Evolutionary conservation across 2,113 vertebrate genomes (phyloP).

Genomic region (Odocoileus hemionus): DNA sequence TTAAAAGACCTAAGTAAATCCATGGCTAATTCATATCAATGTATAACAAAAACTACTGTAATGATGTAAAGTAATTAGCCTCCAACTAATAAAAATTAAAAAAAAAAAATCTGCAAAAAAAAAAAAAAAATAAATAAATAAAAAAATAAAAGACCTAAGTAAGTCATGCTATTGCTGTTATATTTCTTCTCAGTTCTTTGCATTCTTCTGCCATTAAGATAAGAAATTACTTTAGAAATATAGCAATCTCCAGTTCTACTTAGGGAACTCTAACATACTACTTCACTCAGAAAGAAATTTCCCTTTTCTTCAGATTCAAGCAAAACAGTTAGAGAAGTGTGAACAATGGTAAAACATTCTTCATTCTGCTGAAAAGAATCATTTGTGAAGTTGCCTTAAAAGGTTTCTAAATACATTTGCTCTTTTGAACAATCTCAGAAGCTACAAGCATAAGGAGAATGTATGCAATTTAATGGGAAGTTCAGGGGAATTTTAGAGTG

Average conservation of each 20-base stretch:
- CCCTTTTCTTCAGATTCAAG: not conserved
- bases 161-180: not conserved
- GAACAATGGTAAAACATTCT: not conserved
- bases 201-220: not conserved
- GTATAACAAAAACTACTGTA: too few relatives aligned
- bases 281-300: not conserved
- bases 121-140: too few relatives aligned
- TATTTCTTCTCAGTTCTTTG: not conserved
- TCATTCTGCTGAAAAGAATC: not conserved
- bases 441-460: not conserved
- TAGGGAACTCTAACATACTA: not conserved
- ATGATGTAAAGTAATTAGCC: too few relatives aligned
- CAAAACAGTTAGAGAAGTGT: not conserved
- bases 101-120: too few relatives aligned
- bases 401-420: not conserved
- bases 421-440: not conserved
- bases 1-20: not conserved
- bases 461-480: not conserved
- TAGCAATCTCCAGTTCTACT: not conserved
- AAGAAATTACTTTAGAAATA: not conserved
- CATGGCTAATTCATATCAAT: too few relatives aligned
- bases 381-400: not conserved
- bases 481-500: not conserved
- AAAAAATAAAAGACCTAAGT: not conserved
- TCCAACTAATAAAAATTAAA: too few relatives aligned